These are phyloP conservation scores for Melanotaenia trifasciata DNA, from an alignment of 2,797 vertebrate genomes.

Conservation along the genomic window DNA sequence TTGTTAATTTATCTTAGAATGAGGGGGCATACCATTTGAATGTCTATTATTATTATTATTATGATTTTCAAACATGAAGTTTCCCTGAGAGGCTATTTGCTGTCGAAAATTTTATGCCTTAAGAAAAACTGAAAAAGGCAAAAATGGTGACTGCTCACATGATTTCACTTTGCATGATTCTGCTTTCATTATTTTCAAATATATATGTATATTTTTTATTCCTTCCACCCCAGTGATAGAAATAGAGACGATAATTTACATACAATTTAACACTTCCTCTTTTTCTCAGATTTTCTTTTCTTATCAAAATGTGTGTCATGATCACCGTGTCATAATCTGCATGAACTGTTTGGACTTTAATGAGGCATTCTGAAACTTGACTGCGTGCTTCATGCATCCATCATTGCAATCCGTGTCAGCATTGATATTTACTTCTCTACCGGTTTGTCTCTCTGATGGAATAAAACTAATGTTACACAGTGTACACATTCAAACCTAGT, in stretches of 20 bases:
- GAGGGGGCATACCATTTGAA: conserved; percentile 41
- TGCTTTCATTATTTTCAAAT: conserved; percentile 25
- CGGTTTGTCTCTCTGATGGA: conserved; percentile 65
- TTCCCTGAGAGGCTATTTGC: conserved; percentile 19
- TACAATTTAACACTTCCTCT: conserved; percentile 12
- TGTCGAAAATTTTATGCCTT: conserved; percentile 49
- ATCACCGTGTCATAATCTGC: conserved; percentile 71
- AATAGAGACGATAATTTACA: conserved; percentile 26
- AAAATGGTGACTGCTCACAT: conserved; percentile 32
- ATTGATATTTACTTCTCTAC: conserved; percentile 71
- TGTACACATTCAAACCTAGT: conserved; percentile 70
- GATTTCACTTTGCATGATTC: conserved; percentile 64
- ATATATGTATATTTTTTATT: conserved; percentile 28
- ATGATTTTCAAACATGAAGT: not conserved
- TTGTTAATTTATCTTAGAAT: conserved; percentile 27
- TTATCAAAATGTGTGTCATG: conserved; percentile 50
- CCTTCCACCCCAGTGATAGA: conserved; percentile 11
- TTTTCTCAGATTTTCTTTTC: conserved; percentile 27
- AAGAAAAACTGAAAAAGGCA: conserved; percentile 31
- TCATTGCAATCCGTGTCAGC: conserved; percentile 68
- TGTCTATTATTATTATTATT: conserved; percentile 37
- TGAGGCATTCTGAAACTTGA: conserved; percentile 65
- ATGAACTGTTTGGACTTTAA: conserved; percentile 77
- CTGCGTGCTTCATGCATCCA: conserved; percentile 63
- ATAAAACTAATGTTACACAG: conserved; percentile 66